Evolutionary conservation across 2,888 invertebrate genomes (phyloP).

Genomic region (Himalopsyche anomala): DNA sequence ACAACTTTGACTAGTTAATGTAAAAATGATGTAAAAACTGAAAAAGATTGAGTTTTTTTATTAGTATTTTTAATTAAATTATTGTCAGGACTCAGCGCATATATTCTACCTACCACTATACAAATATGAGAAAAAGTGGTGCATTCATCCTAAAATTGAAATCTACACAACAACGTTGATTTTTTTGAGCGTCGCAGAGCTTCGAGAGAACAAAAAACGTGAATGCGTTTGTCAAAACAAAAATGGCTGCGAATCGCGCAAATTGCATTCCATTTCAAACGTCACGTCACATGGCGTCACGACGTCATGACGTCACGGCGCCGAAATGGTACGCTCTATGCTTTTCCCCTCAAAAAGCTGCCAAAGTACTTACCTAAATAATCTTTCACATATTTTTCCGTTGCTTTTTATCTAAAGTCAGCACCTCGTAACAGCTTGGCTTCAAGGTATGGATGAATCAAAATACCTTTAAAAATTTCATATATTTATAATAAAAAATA

Average conservation of each 20-base stretch:
- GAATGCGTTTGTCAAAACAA: constrained; percentile 57
- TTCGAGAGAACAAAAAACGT: constrained; percentile 36
- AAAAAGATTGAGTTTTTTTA: no score
- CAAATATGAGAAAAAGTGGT: no score
- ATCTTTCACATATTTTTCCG: constrained; percentile 32
- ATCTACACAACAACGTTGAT: not conserved
- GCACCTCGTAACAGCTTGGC: not conserved
- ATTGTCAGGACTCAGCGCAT: no score
- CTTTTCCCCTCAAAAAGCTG: constrained; percentile 16
- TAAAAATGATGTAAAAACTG: no score
- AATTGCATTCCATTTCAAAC: constrained; percentile 59
- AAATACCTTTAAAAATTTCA: not conserved
- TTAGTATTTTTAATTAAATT: no score
- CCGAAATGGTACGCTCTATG: constrained; percentile 24
- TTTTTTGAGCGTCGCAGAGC: not conserved
- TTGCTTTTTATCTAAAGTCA: constrained; percentile 27
- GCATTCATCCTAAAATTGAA: no score
- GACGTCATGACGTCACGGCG: constrained; percentile 33
- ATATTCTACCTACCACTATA: no score
- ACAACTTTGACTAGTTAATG: no score
- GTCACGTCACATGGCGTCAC: constrained; percentile 49
- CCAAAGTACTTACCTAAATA: constrained; percentile 37
- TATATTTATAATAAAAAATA: not conserved
- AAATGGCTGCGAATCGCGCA: constrained; percentile 51
- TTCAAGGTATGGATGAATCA: not conserved